phyloP scores from a whole-genome alignment of 2,888 invertebrate genomes.

The Saturnia pavonia region DNA sequence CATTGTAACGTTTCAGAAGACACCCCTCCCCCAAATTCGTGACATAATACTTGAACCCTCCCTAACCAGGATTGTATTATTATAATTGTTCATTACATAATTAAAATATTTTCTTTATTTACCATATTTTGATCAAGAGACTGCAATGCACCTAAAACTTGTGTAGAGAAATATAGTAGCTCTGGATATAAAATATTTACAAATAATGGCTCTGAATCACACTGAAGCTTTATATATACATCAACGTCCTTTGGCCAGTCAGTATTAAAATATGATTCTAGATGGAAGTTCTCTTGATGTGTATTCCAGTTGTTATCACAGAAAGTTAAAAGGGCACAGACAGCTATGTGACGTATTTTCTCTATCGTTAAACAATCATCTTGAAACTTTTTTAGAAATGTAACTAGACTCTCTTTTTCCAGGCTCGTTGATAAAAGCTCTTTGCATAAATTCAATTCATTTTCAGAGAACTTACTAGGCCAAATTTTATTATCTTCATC shows the following conservation, averaged over 20 bases:
- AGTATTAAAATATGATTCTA: conserved; percentile 62
- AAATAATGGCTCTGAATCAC: conserved; percentile 86
- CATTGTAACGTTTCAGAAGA: too few species aligned
- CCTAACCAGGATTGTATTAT: too few species aligned
- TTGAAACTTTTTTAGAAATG: conserved; percentile 45
- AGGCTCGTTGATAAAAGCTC: conserved; percentile 54
- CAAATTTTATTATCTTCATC: conserved; percentile 56
- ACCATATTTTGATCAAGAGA: conserved; percentile 62
- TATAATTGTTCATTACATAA: too few species aligned
- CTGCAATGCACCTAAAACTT: conserved; percentile 62
- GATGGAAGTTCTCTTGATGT: conserved; percentile 75
- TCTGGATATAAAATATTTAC: conserved; percentile 83
- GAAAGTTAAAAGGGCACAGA: conserved; percentile 86
- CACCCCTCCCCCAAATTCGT: too few species aligned
- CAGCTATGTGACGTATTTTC: conserved; percentile 80
- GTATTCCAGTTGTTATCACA: conserved; percentile 92
- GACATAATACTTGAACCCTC: too few species aligned
- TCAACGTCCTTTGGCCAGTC: conserved; percentile 71
- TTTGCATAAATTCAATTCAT: conserved; percentile 50
- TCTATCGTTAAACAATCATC: conserved; percentile 43
- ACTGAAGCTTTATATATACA: conserved; percentile 64
- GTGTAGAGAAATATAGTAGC: conserved; percentile 64
- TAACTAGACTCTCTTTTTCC: conserved; percentile 45
- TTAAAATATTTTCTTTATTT: conserved; percentile 32
- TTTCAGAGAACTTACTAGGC: conserved; percentile 58